Conservation (phyloP, 2,113 vertebrate species). For the Melanocharis versteri region DNA sequence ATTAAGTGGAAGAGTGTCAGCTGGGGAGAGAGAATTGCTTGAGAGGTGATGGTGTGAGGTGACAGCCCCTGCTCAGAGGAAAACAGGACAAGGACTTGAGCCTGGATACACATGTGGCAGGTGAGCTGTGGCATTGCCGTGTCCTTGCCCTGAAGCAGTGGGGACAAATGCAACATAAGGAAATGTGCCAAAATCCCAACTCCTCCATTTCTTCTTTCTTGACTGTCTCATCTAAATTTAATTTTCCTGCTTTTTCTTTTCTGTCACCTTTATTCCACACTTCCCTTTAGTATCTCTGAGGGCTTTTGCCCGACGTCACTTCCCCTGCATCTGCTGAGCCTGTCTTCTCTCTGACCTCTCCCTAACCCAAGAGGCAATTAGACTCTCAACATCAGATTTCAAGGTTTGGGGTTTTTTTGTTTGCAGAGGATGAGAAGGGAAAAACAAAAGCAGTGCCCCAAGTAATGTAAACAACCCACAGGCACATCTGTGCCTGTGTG, state of each 20-base stretch:
- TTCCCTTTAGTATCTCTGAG: background rate
- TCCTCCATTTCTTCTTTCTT: background rate
- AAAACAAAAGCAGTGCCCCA: conserved; percentile 17
- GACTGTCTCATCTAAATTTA: background rate
- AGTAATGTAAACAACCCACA: background rate
- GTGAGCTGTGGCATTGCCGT: background rate
- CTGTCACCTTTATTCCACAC: background rate
- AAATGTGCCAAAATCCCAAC: background rate
- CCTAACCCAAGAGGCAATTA: background rate
- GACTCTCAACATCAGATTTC: background rate
- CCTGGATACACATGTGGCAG: background rate
- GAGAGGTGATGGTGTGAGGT: background rate
- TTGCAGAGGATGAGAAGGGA: conserved; percentile 7
- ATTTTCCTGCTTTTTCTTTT: background rate
- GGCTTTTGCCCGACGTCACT: background rate
- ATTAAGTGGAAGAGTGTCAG: background rate
- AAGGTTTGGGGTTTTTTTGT: background rate
- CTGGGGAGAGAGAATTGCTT: background rate
- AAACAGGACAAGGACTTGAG: background rate
- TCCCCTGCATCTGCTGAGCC: accelerated
- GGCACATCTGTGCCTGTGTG: background rate
- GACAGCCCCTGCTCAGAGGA: background rate
- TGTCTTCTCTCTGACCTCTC: background rate
- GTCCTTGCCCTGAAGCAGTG: background rate
- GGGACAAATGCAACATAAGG: background rate